phyloP scores from a whole-genome alignment of 35 echinoderm and acorn worm genomes.

The Lytechinus variegatus region DNA sequence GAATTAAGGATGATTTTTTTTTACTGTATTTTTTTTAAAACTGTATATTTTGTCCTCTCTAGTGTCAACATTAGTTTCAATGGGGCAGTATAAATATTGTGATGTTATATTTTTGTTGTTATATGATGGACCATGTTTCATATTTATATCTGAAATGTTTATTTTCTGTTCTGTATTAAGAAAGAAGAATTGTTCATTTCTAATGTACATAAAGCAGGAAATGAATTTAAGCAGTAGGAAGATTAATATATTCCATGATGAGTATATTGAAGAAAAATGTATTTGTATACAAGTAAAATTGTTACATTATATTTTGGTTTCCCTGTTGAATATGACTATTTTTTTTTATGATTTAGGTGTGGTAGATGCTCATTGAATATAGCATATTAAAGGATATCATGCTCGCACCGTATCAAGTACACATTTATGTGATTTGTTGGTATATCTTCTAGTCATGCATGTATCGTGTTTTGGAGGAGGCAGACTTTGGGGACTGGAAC shows the following conservation, averaged over 20 bases:
- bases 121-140: background rate
- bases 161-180: background rate
- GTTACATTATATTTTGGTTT: background rate
- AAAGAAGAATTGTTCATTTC: background rate
- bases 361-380: background rate
- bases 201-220: background rate
- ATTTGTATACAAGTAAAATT: background rate
- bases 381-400: background rate
- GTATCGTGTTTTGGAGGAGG: too few relatives aligned
- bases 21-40: background rate
- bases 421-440: background rate
- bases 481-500: too few relatives aligned
- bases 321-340: background rate
- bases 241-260: background rate
- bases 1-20: background rate
- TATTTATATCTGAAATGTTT: background rate
- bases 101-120: background rate
- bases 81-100: background rate
- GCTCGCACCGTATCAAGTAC: slow-evolving; percentile 28
- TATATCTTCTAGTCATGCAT: too few relatives aligned
- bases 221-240: background rate
- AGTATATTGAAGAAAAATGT: slow-evolving; percentile 6
- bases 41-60: background rate
- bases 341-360: slow-evolving; percentile 40
- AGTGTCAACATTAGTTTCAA: background rate